phyloP scores from a whole-genome alignment of 1,140 invertebrate species.

The Pseudomyrmex pallidus region DNA sequence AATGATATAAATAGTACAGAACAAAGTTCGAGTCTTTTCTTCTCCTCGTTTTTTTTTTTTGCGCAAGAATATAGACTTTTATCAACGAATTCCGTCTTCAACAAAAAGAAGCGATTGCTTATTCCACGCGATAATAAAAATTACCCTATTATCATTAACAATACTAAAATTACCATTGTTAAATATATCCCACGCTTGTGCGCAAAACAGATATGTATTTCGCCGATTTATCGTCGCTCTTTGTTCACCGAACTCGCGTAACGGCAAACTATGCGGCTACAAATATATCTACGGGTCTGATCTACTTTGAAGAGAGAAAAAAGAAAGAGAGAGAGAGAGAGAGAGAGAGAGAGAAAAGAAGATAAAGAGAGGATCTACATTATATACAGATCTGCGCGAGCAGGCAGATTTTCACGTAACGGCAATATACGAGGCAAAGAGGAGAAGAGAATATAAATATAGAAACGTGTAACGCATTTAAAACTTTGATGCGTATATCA shows the following conservation, averaged over 20 bases:
- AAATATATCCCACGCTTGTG: neutral
- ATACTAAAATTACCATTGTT: neutral
- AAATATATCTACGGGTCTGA: slow-evolving; percentile 11
- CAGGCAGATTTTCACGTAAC: neutral
- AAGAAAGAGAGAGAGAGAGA: no score
- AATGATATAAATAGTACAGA: no score
- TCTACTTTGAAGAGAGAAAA: neutral
- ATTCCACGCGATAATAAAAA: neutral
- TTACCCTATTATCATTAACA: neutral
- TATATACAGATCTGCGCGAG: neutral
- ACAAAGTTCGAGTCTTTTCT: neutral
- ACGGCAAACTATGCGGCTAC: neutral
- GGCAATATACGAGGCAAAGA: neutral
- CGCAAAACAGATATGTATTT: neutral
- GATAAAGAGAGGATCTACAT: neutral
- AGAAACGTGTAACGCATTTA: neutral
- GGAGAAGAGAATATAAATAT: neutral
- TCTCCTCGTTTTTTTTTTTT: neutral
- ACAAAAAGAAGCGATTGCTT: no score
- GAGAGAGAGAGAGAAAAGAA: no score
- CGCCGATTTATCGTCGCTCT: neutral
- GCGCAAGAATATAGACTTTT: neutral
- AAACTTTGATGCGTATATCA: slow-evolving; percentile 25
- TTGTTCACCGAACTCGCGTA: slow-evolving; percentile 8
- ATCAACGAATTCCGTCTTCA: neutral